These are phyloP conservation scores for Prosopocoilus inquinatus DNA, from an alignment of 2,888 invertebrate species.

Conservation along the genomic window DNA sequence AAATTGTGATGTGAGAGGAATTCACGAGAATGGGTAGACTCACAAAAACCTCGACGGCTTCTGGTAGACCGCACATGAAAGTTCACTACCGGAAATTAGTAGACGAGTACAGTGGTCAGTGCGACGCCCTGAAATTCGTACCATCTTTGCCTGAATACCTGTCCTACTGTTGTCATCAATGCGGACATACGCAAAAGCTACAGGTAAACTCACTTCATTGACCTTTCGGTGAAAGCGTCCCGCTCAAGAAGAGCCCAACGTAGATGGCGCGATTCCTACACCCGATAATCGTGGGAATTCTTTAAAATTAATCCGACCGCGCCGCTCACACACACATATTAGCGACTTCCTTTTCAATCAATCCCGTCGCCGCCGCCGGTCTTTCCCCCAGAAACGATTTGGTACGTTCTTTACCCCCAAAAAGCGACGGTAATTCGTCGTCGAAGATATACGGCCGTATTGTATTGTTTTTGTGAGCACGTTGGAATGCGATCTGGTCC, in stretches of 20 bases:
- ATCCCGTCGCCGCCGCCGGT: neutral
- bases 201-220: conserved; percentile 48
- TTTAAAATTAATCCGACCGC: conserved; percentile 4
- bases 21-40: conserved; percentile 54
- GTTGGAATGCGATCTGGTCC: conserved; percentile 37
- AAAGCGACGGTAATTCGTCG: no score
- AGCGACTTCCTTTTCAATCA: neutral
- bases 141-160: conserved; percentile 57
- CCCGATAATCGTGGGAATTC: neutral
- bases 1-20: conserved; percentile 15
- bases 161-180: conserved; percentile 61
- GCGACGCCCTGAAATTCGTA: conserved; percentile 51
- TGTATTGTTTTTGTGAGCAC: conserved; percentile 31
- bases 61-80: conserved; percentile 54
- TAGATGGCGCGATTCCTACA: conserved; percentile 6
- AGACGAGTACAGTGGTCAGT: conserved; percentile 52
- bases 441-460: conserved; percentile 18
- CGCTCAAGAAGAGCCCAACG: conserved; percentile 4
- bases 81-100: conserved; percentile 60
- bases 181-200: conserved; percentile 60
- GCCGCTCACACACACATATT: no score
- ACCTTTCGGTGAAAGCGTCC: neutral
- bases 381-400: neutral
- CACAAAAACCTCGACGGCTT: conserved; percentile 46
- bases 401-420: neutral